Base-by-base conservation (phyloP, 2,888 invertebrate species). In the Andrena dorsata region DNA sequence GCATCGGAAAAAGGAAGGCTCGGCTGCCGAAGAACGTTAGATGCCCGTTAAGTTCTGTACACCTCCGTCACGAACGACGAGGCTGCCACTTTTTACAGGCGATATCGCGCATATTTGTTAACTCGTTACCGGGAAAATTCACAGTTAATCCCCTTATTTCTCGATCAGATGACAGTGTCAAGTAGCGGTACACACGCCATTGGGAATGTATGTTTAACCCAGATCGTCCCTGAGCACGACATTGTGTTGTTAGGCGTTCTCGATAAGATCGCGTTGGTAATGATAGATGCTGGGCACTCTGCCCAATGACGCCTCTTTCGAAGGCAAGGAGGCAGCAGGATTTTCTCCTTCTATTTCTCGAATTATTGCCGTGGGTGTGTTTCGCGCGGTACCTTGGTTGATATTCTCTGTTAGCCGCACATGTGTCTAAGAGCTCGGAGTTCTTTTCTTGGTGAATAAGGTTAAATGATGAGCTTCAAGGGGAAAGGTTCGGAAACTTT, bases 151-250 rank as follows among this genome's bases (percentile, higher is more conserved):
- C 49, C 26, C 41, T 58, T 51, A 63, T 61, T 68, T 23, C 30
- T 20, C 47, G 53, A 76, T 49, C 63, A 65, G 64, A 80, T 53
- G 69, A 71, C 53, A 69, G 56, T 75, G 70, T 76, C 80, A 64
- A 73, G 63, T 81, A 81, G 61, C 72, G 72, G 81, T 68, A 68
- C 63, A 58, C 51, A 49, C 30, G 6, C 35, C 49, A 66, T 61
- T 49, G 58, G 49, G 60, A 76, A 53, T 73, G 73, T 76, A 16
- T 76, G 64, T 76, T 80, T 83, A 83, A 80, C 76, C 80, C 58
- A 81, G 76, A 76, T 83, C 73, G 65, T 53, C 47, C 65, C 26
- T n/a, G 64, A 6, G 16, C 63, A 61, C 58, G 60, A 70, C 64
- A 66, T 74, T 70, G 69, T 64, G 51, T 56, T 64, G 51, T 56